Percentiles rank a stretch among this genome's conserved stretches.
These are phyloP conservation scores for Rattus norvegicus DNA, from an alignment of 2,113 vertebrate species.

Conservation along the genomic window DNA sequence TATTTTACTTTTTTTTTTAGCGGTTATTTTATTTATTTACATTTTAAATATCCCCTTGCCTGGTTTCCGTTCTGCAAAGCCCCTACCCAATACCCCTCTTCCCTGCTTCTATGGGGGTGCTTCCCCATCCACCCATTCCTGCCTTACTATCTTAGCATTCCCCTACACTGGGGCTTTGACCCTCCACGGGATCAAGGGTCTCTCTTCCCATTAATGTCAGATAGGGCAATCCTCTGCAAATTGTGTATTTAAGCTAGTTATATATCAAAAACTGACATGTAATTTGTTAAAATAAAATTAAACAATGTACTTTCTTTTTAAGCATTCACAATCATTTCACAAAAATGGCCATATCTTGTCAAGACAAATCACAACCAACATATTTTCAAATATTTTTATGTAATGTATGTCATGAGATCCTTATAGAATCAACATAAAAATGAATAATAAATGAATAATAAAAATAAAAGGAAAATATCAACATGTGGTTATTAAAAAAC, in stretches of 20 bases:
- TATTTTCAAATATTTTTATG: neutral
- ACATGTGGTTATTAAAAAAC: neutral
- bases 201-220: too few species aligned
- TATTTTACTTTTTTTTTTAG: neutral
- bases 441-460: neutral
- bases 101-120: too few species aligned
- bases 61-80: too few species aligned
- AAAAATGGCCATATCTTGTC: neutral
- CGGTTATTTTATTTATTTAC: too few species aligned
- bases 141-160: too few species aligned
- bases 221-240: neutral
- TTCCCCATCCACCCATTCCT: too few species aligned
- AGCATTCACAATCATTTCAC: neutral
- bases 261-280: neutral
- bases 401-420: neutral
- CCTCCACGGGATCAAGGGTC: too few species aligned
- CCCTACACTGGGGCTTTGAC: too few species aligned
- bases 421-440: neutral
- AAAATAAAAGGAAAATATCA: neutral
- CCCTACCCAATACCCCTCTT: too few species aligned
- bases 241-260: neutral
- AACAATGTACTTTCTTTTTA: neutral
- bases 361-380: neutral
- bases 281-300: neutral
- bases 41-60: too few species aligned